phyloP scores from a whole-genome alignment of 1,140 invertebrate genomes.

The Drosophila arizonae region DNA sequence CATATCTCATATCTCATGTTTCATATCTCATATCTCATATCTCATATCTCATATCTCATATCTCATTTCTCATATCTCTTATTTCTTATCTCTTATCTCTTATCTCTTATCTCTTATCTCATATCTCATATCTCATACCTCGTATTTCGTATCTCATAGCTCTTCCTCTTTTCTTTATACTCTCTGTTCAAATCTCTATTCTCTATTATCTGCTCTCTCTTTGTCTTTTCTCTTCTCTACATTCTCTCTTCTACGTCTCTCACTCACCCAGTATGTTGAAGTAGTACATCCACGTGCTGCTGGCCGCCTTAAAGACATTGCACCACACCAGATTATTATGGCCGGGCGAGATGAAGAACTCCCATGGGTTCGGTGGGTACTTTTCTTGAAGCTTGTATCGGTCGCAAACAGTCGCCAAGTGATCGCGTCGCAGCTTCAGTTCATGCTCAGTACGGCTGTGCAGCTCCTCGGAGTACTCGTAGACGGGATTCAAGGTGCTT shows the following conservation, averaged over 20 bases:
- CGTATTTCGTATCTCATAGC: not conserved
- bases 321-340: conserved; percentile 90
- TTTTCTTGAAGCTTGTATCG: conserved; percentile 68
- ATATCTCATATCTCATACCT: not conserved
- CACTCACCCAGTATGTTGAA: conserved; percentile 87
- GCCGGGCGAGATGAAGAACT: conserved; percentile 89
- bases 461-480: conserved; percentile 81
- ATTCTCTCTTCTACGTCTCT: not conserved
- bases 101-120: not conserved
- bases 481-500: conserved; percentile 78
- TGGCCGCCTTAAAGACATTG: conserved; percentile 91
- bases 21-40: not conserved
- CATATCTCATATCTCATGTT: not conserved
- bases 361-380: conserved; percentile 86
- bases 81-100: not conserved
- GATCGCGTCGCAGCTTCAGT: conserved; percentile 54
- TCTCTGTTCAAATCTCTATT: not conserved
- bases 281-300: conserved; percentile 91
- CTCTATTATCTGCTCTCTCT: not conserved
- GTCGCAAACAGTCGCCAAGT: conserved; percentile 63
- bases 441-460: conserved; percentile 76
- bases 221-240: not conserved
- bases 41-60: not conserved
- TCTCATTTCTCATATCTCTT: not conserved
- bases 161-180: not conserved